Base-by-base conservation (phyloP, 2,888 invertebrate species). In the Syritta pipiens region DNA sequence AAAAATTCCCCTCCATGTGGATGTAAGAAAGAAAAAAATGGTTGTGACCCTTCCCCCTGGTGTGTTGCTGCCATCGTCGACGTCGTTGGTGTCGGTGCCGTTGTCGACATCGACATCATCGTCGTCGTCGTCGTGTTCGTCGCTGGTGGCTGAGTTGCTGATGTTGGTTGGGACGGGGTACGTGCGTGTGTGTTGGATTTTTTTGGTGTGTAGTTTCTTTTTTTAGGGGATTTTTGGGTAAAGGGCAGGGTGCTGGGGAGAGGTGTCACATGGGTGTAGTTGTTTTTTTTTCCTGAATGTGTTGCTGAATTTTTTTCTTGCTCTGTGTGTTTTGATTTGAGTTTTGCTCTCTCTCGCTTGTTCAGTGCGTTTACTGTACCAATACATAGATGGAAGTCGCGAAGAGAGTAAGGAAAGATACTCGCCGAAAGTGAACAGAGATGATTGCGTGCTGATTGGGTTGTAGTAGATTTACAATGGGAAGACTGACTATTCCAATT, bases 1-100 rank as follows among this genome's bases (percentile, higher is more conserved):
- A 65, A 79, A 79, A 67, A 68, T 79, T 79, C 79, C 79, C 79
- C 79, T 79, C 72, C 72, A 62, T 60, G 46, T 65, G 65, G 53
- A 55, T 62, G 72, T 71, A 63, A 35, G 53, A 57, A 42, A 26
- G 49, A 74, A 57, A 67, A 53, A 62, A 55, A 60, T 30, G 14
- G 48, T 42, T 20, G 59, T 24, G 53, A 69, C 57, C 55, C 63
- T 69, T 63, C 24, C 28, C 63, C 44, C 32, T 48, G n/a, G 48
- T 37, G 37, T 37, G 37, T 6, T 37, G 17, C 4, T 22, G 14
- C 10, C 7, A 12, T 35, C 14, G 5, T 14, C 14, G 9, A 30
- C 17, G 59, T 14, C 17, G 9, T 24, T 60, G 17, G n/a, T n/a
- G 32, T 10, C 9, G 37, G 7, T 37, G 37, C 37, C n/a, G n/a